Evolutionary conservation across 2,888 invertebrate genomes (phyloP).

Genomic region (Serrognathus titanus): DNA sequence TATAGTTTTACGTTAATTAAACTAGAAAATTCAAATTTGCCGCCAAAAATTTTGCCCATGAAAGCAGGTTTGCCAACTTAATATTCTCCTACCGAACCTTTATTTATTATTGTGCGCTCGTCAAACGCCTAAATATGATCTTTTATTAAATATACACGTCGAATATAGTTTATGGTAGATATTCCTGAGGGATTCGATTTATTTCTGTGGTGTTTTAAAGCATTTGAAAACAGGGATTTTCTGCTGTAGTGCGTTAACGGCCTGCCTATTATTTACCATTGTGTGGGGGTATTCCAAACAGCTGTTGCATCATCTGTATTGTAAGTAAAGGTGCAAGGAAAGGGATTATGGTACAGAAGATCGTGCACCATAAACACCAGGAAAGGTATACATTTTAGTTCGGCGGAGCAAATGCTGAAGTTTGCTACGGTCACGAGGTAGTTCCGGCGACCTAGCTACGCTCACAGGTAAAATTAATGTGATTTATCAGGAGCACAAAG

Average conservation of each 20-base stretch:
- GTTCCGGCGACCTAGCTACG: background rate
- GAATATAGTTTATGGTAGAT: too few species aligned
- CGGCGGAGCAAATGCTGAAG: background rate
- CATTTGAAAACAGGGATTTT: background rate
- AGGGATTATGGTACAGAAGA: slow-evolving; percentile 10
- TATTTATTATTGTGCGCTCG: too few species aligned
- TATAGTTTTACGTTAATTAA: too few species aligned
- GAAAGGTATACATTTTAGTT: background rate
- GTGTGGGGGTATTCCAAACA: slow-evolving; percentile 13
- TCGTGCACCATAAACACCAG: slow-evolving; percentile 7
- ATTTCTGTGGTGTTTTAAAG: too few species aligned
- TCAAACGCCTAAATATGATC: too few species aligned
- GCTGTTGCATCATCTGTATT: slow-evolving; percentile 25
- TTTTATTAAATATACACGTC: too few species aligned
- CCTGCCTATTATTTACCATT: slow-evolving; percentile 16
- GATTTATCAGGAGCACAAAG: background rate
- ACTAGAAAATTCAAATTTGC: too few species aligned
- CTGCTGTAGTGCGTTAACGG: slow-evolving; percentile 2
- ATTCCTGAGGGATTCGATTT: too few species aligned
- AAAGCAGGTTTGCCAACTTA: too few species aligned
- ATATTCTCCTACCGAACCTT: too few species aligned
- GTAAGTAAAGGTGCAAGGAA: slow-evolving; percentile 14
- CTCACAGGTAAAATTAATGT: background rate
- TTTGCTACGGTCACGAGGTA: background rate
- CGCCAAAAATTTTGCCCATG: too few species aligned